These are phyloP conservation scores for Zootermopsis nevadensis DNA, from an alignment of 2,888 invertebrate species.

Conservation along the genomic window DNA sequence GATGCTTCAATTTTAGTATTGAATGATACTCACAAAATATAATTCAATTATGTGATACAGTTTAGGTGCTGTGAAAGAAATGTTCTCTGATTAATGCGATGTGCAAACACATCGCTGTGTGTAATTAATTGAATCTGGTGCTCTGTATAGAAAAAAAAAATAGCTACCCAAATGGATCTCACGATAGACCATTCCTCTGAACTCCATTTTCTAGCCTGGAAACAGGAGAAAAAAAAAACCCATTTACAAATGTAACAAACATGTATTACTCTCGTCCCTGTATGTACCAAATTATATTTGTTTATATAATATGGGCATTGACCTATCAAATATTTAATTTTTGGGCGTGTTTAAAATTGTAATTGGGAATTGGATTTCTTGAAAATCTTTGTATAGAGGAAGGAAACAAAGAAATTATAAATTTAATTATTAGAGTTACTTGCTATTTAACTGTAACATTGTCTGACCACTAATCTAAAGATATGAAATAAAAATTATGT, in stretches of 20 bases:
- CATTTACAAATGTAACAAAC: neutral
- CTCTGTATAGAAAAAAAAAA: neutral
- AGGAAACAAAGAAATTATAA: too few species aligned
- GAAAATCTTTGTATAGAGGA: too few species aligned
- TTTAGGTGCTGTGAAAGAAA: neutral
- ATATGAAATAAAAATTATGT: too few species aligned
- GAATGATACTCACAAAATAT: neutral
- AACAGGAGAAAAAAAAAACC: neutral
- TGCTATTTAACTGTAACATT: too few species aligned
- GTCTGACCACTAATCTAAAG: too few species aligned
- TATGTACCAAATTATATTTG: too few species aligned
- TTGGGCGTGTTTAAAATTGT: too few species aligned
- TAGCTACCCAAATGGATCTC: slow-evolving; percentile 17
- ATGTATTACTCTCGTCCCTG: neutral
- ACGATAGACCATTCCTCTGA: slow-evolving; percentile 24
- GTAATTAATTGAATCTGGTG: neutral
- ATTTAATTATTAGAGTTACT: too few species aligned
- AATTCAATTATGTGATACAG: neutral
- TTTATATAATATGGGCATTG: too few species aligned
- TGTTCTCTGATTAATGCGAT: slow-evolving; percentile 11
- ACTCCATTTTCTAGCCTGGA: slow-evolving; percentile 14
- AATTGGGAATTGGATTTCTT: too few species aligned
- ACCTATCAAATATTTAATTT: too few species aligned
- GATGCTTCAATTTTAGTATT: too few species aligned
- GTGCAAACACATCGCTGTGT: slow-evolving; percentile 18